A percentile compares a stretch with the other conserved stretches of the same genome.
Evolutionary conservation across 53 echinoderm and acorn worm genomes (phyloP).

Genomic region (Paelopatides confundens): DNA sequence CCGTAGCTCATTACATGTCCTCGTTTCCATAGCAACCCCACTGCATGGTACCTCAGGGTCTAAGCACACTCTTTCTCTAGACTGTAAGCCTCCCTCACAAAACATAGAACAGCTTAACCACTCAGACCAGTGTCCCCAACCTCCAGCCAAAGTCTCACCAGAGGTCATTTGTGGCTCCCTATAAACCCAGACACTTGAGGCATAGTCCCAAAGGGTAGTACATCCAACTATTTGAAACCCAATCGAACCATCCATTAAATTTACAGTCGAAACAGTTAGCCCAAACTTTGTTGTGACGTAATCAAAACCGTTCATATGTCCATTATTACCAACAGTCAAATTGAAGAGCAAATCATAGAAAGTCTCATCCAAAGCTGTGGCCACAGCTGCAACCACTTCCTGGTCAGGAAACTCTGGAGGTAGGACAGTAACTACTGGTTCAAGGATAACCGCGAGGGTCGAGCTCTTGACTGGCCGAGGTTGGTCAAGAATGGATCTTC

Average conservation of each 20-base stretch:
- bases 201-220: background rate
- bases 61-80: slow-evolving; percentile 53
- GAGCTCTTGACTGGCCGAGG: background rate
- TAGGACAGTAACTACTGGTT: background rate
- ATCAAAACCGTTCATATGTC: background rate
- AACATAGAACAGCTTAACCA: slow-evolving; percentile 61
- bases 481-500: background rate
- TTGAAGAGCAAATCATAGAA: slow-evolving; percentile 15
- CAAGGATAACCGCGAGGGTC: background rate
- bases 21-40: background rate
- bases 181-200: background rate
- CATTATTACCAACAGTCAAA: background rate
- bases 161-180: background rate
- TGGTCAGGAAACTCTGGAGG: background rate
- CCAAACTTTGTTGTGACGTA: slow-evolving; percentile 2
- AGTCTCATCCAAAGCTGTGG: background rate
- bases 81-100: slow-evolving; percentile 64
- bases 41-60: slow-evolving; percentile 34
- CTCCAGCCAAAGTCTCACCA: slow-evolving; percentile 34
- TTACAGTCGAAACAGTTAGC: background rate
- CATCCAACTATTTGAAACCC: background rate
- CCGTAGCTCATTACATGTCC: slow-evolving; percentile 34
- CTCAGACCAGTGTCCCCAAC: slow-evolving; percentile 69
- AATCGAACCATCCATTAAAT: background rate
- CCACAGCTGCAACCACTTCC: background rate